Evolutionary conservation across 2,797 vertebrate genomes (phyloP).

Genomic region (Gambusia yucatana): DNA sequence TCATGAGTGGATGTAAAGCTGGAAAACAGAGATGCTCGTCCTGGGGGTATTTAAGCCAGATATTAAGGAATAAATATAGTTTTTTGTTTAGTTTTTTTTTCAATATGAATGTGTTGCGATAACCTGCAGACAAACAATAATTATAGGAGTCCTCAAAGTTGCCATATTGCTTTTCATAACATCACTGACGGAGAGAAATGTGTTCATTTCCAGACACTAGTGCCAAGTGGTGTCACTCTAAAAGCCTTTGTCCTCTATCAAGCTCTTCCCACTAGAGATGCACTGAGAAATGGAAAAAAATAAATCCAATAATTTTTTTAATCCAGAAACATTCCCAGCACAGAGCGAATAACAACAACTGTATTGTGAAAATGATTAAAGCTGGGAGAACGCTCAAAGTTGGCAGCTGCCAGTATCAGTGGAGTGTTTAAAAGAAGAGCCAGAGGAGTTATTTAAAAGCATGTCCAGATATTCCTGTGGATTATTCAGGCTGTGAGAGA

Average conservation of each 20-base stretch:
- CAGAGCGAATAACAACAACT: background rate
- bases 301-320: background rate
- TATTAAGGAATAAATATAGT: constrained; percentile 22
- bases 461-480: background rate
- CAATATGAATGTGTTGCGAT: background rate
- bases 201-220: background rate
- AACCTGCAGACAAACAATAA: background rate
- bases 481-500: background rate
- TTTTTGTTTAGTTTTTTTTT: constrained; percentile 6
- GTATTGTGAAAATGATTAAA: background rate
- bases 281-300: background rate
- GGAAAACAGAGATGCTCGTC: constrained; percentile 24
- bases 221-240: constrained; percentile 23
- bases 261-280: constrained; percentile 24
- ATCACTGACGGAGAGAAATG: background rate
- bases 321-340: background rate
- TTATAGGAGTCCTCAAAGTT: background rate
- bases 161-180: background rate
- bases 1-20: constrained; percentile 41
- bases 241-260: background rate
- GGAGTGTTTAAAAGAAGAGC: background rate
- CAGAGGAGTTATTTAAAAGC: background rate
- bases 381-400: background rate
- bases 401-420: background rate
- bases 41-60: constrained; percentile 14